phyloP scores from a whole-genome alignment of 1,140 invertebrate genomes.

The Drosophila kepulauana region DNA sequence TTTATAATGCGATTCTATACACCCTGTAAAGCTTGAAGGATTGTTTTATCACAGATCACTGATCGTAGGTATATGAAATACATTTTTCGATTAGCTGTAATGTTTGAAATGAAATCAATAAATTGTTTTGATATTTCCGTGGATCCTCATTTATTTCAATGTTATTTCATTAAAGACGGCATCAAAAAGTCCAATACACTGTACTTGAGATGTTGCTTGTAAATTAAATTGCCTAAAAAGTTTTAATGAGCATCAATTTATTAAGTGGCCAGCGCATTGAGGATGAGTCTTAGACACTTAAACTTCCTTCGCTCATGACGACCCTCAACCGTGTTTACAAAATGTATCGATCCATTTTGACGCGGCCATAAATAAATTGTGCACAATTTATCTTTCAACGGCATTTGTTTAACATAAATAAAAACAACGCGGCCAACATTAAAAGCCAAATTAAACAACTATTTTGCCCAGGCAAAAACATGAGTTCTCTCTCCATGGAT shows the following conservation, averaged over 20 bases:
- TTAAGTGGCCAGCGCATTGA: constrained; percentile 41
- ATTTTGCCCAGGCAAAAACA: constrained; percentile 52
- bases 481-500: constrained; percentile 10
- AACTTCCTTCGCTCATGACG: constrained; percentile 5
- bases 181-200: neutral
- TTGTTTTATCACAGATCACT: no score
- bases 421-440: constrained; percentile 47
- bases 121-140: no score
- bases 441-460: constrained; percentile 67
- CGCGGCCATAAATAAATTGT: constrained; percentile 67
- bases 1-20: constrained; percentile 40
- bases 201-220: constrained; percentile 1
- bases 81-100: no score
- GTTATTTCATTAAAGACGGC: neutral
- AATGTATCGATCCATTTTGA: constrained; percentile 65
- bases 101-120: no score
- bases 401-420: constrained; percentile 48
- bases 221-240: constrained; percentile 70
- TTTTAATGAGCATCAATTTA: constrained; percentile 74
- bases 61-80: no score
- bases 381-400: constrained; percentile 71
- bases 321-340: constrained; percentile 25
- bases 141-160: neutral
- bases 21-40: neutral
- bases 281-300: constrained; percentile 5